A percentile compares a stretch with the other conserved stretches of the same genome.
Evolutionary conservation across 2,797 vertebrate genomes (phyloP).

Genomic region (Petrocephalus schoutedeni): DNA sequence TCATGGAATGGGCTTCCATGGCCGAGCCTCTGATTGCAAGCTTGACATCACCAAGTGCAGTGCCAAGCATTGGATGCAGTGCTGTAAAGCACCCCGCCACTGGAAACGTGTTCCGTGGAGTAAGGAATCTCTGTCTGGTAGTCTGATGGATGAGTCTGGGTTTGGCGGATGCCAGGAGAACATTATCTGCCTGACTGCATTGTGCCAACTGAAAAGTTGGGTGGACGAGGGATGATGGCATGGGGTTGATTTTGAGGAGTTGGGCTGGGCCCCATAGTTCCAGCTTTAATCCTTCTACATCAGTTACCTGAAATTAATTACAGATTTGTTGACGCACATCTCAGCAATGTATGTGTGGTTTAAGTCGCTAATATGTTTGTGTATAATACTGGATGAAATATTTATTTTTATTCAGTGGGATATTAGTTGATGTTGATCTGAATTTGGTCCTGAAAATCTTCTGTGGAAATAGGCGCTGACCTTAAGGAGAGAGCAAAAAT

Average conservation of each 20-base stretch:
- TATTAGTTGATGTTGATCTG: not conserved
- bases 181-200: no score
- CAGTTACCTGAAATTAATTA: not conserved
- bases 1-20: no score
- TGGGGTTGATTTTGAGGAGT: no score
- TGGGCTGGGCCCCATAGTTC: not conserved
- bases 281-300: not conserved
- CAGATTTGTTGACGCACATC: not conserved
- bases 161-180: not conserved
- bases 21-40: no score
- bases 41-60: no score
- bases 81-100: no score
- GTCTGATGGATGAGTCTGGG: not conserved
- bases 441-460: not conserved
- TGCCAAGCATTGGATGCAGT: no score
- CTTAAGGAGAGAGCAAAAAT: slow-evolving; percentile 95
- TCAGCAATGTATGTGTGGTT: not conserved
- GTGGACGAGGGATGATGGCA: no score
- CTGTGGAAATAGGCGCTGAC: slow-evolving; percentile 78
- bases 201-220: no score
- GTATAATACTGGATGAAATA: not conserved
- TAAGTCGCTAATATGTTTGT: not conserved
- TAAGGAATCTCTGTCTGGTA: no score
- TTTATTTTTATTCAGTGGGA: not conserved
- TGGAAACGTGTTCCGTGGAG: no score